Percentiles rank a stretch among this genome's conserved stretches.
Conservation (phyloP, 2,888 invertebrate genomes). For the Stictocephala bisonia region DNA sequence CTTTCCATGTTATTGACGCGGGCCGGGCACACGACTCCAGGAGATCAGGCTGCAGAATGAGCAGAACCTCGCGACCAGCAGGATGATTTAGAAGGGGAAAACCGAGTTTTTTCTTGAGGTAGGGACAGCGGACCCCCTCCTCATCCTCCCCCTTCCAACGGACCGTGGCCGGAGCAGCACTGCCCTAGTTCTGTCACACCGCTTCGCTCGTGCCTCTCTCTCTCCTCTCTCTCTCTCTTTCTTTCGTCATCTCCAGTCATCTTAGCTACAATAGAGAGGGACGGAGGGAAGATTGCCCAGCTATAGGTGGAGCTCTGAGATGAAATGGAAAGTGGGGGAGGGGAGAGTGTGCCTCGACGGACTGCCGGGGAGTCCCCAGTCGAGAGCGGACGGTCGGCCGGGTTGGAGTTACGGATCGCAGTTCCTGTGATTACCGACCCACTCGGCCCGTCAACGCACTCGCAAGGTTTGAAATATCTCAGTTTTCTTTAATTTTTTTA, state of each 20-base stretch:
- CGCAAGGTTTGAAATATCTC: too few species aligned
- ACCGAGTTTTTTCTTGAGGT: conserved; percentile 48
- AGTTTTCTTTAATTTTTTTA: too few species aligned
- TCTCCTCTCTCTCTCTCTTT: conserved; percentile 31
- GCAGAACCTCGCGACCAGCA: conserved; percentile 6
- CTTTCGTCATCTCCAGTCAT: conserved; percentile 47
- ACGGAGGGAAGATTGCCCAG: conserved; percentile 32
- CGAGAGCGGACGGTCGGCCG: conserved; percentile 5
- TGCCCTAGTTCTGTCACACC: conserved; percentile 48
- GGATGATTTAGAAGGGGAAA: conserved; percentile 48
- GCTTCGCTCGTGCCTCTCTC: conserved; percentile 2
- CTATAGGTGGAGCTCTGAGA: conserved; percentile 43
- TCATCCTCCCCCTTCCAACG: background rate
- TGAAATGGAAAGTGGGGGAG: conserved; percentile 48
- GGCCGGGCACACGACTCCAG: conserved; percentile 45
- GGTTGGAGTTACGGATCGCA: background rate
- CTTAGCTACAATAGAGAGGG: conserved; percentile 41
- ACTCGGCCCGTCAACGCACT: background rate
- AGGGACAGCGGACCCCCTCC: conserved; percentile 38
- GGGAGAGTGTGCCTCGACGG: conserved; percentile 11
- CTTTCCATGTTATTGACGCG: conserved; percentile 41
- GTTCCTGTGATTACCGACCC: background rate
- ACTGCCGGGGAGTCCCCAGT: conserved; percentile 10
- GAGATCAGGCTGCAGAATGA: conserved; percentile 35
- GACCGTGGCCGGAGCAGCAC: conserved; percentile 33